Evolutionary conservation across 92 coral and sea anemone species (phyloP), one percentile per base, ranked within the genome.

Genomic region (Ricordea florida): DNA sequence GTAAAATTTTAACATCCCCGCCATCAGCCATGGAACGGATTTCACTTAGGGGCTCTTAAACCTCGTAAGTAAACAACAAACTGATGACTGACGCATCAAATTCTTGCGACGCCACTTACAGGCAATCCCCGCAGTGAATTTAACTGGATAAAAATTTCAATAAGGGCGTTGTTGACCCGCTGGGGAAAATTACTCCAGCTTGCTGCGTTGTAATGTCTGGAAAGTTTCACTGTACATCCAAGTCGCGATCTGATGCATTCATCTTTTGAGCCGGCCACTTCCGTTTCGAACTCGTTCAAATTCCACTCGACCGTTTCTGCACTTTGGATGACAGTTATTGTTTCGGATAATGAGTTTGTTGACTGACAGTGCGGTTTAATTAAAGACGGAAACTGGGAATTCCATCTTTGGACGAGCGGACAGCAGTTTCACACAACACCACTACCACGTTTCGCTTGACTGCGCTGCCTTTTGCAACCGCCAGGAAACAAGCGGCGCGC

Each of bases 341-440:
- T 81, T 74, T 68, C 69, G 56, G 82, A 37, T 91, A 91, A 83
- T 91, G 84, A 78, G 66, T 47, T 33, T 49, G 92, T 46, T 91
- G 97, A 91, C 48, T 91, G 97, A 91, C 97, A 86, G 78, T 26
- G 60, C 63, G 72, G 62, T 63, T 83, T 86, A 77, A 87, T 87
- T 72, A 76, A 77, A 57, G 85, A 71, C 56, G 55, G 85, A 78
- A 76, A 83, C 88, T 87, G 81, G 72, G 88, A 83, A 91, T 91
- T 88, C 97, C 97, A 83, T 69, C 90, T 74, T 78, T 91, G 84
- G 85, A 76, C 68, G 75, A 87, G 75, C 91, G 87, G 81, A 64
- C 91, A 57, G 37, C 32, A 33, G 63, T 37, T 52, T 49, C 57
- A 29, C 66, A 42, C 45, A 29, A 17, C 66, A 43, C 42, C 26